phyloP scores from a whole-genome alignment of 1,140 invertebrate genomes.

The Vanessa atalanta region DNA sequence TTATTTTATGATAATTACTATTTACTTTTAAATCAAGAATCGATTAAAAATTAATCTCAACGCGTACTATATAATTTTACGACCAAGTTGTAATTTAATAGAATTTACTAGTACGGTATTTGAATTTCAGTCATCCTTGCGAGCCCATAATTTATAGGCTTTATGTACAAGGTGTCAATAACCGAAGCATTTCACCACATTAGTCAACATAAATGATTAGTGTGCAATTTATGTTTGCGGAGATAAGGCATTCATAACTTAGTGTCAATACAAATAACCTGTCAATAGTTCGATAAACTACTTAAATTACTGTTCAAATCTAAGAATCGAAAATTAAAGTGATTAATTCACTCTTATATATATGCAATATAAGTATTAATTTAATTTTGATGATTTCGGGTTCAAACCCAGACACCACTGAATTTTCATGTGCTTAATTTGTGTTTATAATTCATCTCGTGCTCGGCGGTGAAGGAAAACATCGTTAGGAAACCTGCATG shows the following conservation, averaged over 20 bases:
- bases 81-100: background rate
- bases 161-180: constrained; percentile 2
- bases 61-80: background rate
- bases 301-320: background rate
- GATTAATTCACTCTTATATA: too few species aligned
- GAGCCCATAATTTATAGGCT: constrained; percentile 3
- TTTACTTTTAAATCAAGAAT: background rate
- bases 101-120: background rate
- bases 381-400: too few species aligned
- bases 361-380: too few species aligned
- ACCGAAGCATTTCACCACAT: constrained; percentile 13
- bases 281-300: constrained; percentile 8
- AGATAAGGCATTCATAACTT: constrained; percentile 20
- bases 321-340: background rate
- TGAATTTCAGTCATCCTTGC: background rate
- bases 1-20: background rate
- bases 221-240: constrained; percentile 29
- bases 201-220: constrained; percentile 29
- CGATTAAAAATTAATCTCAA: too few species aligned
- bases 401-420: too few species aligned
- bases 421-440: too few species aligned
- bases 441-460: too few species aligned
- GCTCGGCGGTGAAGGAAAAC: too few species aligned
- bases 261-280: constrained; percentile 27
- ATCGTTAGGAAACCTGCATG: too few species aligned